Percentiles rank a stretch among this genome's conserved stretches.
These are phyloP conservation scores for Callithrix jacchus DNA, from an alignment of 2,113 vertebrate species.

Conservation along the genomic window DNA sequence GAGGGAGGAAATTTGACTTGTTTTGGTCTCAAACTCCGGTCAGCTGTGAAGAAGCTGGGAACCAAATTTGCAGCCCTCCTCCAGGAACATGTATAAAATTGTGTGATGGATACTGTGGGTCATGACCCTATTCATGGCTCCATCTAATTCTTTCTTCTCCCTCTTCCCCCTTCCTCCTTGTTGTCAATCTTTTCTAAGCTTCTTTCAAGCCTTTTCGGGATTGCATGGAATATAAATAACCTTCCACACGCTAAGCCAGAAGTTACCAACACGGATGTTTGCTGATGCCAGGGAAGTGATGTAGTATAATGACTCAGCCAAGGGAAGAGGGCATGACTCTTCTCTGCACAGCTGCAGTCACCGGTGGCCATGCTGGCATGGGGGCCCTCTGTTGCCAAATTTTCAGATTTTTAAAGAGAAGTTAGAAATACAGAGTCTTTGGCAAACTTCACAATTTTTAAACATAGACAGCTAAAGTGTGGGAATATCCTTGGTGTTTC, in stretches of 20 bases:
- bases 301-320: neutral
- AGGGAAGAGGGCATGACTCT: neutral
- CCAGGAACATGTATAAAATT: neutral
- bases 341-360: neutral
- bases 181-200: neutral
- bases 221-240: neutral
- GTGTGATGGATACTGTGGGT: neutral
- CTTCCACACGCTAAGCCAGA: neutral
- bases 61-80: neutral
- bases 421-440: neutral
- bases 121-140: neutral
- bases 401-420: slow-evolving; percentile 29
- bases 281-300: neutral
- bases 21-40: neutral
- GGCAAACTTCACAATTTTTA: neutral
- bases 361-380: neutral
- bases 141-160: neutral
- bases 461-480: neutral
- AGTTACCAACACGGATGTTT: neutral
- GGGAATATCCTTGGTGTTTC: neutral
- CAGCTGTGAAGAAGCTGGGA: neutral
- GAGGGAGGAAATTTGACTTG: neutral
- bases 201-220: neutral
- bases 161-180: neutral
- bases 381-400: neutral